Conservation (phyloP, 2,797 vertebrate species). For the Sebastes taczanowskii region DNA sequence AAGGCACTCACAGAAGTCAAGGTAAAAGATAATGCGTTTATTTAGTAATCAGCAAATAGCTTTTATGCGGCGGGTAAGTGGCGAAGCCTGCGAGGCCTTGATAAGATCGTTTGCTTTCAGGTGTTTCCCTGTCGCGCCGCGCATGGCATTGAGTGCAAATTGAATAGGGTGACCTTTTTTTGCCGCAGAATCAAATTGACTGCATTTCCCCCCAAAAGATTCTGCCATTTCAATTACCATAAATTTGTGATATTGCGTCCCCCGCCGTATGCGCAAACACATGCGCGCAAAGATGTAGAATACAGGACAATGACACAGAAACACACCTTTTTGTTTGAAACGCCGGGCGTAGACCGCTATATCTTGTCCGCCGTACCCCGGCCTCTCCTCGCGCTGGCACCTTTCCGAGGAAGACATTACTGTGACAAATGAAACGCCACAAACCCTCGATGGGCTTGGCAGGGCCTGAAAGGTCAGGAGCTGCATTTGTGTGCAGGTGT, state of each 20-base stretch:
- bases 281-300: constrained; percentile 14
- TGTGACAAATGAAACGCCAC: constrained; percentile 79
- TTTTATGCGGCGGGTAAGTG: constrained; percentile 83
- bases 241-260: constrained; percentile 82
- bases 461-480: constrained; percentile 80
- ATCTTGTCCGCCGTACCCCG: constrained; percentile 51
- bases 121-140: constrained; percentile 83
- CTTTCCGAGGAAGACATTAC: constrained; percentile 76
- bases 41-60: constrained; percentile 91
- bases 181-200: constrained; percentile 86
- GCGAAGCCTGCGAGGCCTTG: constrained; percentile 78
- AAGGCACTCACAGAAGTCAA: constrained; percentile 69
- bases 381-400: constrained; percentile 57
- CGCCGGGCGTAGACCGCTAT: constrained; percentile 10
- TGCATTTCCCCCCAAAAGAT: constrained; percentile 86
- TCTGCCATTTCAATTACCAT: constrained; percentile 88
- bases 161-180: constrained; percentile 89
- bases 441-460: constrained; percentile 71
- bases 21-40: constrained; percentile 87
- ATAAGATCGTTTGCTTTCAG: constrained; percentile 91
- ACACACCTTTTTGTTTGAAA: constrained; percentile 51
- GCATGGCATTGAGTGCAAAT: constrained; percentile 86
- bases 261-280: constrained; percentile 28
- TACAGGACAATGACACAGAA: constrained; percentile 26
- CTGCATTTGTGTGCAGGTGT: constrained; percentile 42